These are phyloP conservation scores for Cataglyphis albicans DNA, from an alignment of 2,888 invertebrate species.

Conservation along the genomic window DNA sequence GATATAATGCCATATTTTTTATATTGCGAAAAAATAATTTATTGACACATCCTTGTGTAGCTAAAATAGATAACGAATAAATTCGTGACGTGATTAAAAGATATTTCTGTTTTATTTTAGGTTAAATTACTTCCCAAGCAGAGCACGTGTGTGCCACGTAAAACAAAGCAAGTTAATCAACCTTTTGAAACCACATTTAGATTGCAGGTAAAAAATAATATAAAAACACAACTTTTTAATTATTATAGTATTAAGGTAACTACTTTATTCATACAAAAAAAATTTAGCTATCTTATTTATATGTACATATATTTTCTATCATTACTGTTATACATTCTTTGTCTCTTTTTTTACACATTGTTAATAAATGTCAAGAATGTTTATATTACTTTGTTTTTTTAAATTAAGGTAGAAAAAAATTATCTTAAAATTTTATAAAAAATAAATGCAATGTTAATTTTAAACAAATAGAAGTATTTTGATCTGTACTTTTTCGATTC, in stretches of 20 bases:
- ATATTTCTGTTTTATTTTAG: conserved; percentile 68
- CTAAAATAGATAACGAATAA: neutral
- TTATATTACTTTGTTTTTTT: neutral
- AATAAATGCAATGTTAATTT: neutral
- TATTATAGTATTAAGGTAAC: neutral
- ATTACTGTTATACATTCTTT: neutral
- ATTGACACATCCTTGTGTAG: neutral
- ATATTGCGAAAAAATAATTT: neutral
- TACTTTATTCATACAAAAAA: neutral
- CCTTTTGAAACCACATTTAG: conserved; percentile 89
- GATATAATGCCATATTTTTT: neutral
- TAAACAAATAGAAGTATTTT: neutral
- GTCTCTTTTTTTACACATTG: neutral
- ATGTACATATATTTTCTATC: neutral
- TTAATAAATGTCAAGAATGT: neutral
- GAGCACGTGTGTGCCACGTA: conserved; percentile 80
- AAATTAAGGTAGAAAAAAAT: neutral
- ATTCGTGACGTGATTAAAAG: neutral
- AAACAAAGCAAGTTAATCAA: conserved; percentile 85
- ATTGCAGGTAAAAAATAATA: conserved; percentile 84
- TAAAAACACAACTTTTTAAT: neutral
- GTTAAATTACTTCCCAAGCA: conserved; percentile 84
- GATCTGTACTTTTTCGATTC: conserved; percentile 2
- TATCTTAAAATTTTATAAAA: neutral
- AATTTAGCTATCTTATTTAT: neutral